Percentiles rank a stretch among this genome's conserved stretches.
Evolutionary conservation across 1,140 invertebrate species (phyloP).

Genomic region (Gerris buenoi): DNA sequence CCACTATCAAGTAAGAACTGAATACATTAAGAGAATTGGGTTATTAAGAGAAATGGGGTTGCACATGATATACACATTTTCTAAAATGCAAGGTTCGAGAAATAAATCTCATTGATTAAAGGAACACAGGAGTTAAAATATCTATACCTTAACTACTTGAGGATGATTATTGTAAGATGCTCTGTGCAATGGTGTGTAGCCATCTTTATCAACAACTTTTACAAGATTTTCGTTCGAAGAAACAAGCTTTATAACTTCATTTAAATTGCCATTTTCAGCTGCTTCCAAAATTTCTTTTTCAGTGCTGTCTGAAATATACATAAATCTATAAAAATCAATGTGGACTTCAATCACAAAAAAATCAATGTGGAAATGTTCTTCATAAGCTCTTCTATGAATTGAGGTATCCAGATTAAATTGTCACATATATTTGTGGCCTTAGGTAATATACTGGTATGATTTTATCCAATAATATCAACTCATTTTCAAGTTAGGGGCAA

Average conservation of each 20-base stretch:
- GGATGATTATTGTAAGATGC: slow-evolving; percentile 80
- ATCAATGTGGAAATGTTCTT: neutral
- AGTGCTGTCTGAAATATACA: slow-evolving; percentile 44
- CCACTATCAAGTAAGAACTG: slow-evolving; percentile 51
- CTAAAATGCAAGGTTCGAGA: too few relatives aligned
- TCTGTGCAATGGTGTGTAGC: slow-evolving; percentile 79
- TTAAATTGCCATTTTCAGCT: slow-evolving; percentile 61
- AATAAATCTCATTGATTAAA: too few relatives aligned
- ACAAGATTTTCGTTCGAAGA: slow-evolving; percentile 44
- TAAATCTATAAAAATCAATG: neutral
- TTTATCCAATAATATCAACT: too few relatives aligned
- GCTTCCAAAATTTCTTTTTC: slow-evolving; percentile 58
- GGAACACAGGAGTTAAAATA: too few relatives aligned
- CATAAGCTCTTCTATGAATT: neutral
- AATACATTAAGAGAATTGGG: too few relatives aligned
- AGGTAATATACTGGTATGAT: too few relatives aligned
- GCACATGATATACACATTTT: too few relatives aligned
- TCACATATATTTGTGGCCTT: too few relatives aligned
- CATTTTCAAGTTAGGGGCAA: too few relatives aligned
- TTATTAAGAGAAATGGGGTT: too few relatives aligned
- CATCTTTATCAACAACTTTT: slow-evolving; percentile 61
- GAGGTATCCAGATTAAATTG: neutral
- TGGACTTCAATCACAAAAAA: neutral
- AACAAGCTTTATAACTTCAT: slow-evolving; percentile 46
- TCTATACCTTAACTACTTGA: slow-evolving; percentile 50